These are phyloP conservation scores for Archivesica marissinica DNA, from an alignment of 1,140 invertebrate species.

Conservation along the genomic window DNA sequence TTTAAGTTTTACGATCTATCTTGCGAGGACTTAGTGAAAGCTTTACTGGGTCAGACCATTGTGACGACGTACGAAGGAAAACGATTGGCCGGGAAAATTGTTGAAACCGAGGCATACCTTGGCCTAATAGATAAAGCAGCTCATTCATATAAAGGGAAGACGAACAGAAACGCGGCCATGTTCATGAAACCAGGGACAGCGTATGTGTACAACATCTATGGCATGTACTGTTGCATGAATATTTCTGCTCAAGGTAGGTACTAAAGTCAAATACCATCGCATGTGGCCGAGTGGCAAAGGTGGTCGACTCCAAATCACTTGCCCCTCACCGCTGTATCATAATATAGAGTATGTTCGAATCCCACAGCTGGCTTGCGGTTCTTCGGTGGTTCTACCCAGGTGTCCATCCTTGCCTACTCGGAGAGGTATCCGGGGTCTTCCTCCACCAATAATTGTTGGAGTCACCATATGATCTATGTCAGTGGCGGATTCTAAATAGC, in stretches of 20 bases:
- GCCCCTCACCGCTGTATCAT: too few species aligned
- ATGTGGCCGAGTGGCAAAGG: too few species aligned
- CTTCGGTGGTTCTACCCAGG: too few species aligned
- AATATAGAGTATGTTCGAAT: too few species aligned
- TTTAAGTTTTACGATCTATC: slow-evolving; percentile 73
- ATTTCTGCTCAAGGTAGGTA: slow-evolving; percentile 89
- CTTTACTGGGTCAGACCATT: slow-evolving; percentile 87
- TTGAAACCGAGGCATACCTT: slow-evolving; percentile 92
- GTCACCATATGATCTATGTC: too few species aligned
- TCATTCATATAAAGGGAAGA: slow-evolving; percentile 88
- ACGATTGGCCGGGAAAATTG: slow-evolving; percentile 88
- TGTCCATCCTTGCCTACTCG: too few species aligned
- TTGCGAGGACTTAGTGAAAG: slow-evolving; percentile 85
- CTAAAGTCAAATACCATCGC: background rate
- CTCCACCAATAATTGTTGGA: too few species aligned
- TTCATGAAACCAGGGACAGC: slow-evolving; percentile 92
- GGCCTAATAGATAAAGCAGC: slow-evolving; percentile 90
- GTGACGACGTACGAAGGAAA: slow-evolving; percentile 84
- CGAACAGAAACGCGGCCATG: slow-evolving; percentile 90
- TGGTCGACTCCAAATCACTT: too few species aligned
- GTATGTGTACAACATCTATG: slow-evolving; percentile 93
- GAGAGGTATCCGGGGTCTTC: too few species aligned
- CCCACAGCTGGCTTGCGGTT: too few species aligned
- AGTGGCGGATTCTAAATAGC: too few species aligned
- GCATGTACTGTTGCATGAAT: slow-evolving; percentile 93